Percentiles rank a stretch among this genome's conserved stretches.
Conservation (phyloP, 2,113 vertebrate genomes). For the Heterochromis multidens region DNA sequence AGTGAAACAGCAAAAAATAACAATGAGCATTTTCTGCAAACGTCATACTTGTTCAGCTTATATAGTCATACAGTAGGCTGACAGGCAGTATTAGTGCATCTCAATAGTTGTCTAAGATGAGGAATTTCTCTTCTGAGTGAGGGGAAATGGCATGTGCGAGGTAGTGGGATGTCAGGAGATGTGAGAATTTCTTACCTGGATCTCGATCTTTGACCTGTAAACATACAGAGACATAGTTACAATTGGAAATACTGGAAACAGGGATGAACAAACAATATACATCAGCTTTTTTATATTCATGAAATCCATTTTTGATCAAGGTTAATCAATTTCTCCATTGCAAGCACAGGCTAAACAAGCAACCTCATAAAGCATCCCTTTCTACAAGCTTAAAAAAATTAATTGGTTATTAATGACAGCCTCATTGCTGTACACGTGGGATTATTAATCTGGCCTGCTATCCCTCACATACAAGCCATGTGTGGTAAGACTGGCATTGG, state of each 20-base stretch:
- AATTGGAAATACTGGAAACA: background rate
- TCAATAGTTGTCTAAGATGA: background rate
- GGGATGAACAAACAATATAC: background rate
- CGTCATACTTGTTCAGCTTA: background rate
- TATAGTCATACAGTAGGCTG: background rate
- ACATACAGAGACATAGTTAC: constrained; percentile 3
- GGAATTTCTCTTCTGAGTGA: background rate
- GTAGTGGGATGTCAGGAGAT: background rate
- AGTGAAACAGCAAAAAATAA: background rate
- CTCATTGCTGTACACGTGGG: background rate
- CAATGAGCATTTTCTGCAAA: background rate
- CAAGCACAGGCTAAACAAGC: background rate
- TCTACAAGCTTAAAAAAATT: background rate
- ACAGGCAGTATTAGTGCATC: background rate
- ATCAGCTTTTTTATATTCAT: background rate
- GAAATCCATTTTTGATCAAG: background rate
- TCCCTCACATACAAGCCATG: background rate
- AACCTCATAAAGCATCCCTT: background rate
- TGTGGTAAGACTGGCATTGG: background rate
- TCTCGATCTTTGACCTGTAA: constrained; percentile 81
- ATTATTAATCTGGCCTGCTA: background rate
- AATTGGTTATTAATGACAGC: background rate
- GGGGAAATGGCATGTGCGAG: background rate
- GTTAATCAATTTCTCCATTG: background rate
- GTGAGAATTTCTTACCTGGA: constrained; percentile 79